Evolutionary conservation across 2,797 vertebrate species (phyloP).

Genomic region (Antennarius maculatus): DNA sequence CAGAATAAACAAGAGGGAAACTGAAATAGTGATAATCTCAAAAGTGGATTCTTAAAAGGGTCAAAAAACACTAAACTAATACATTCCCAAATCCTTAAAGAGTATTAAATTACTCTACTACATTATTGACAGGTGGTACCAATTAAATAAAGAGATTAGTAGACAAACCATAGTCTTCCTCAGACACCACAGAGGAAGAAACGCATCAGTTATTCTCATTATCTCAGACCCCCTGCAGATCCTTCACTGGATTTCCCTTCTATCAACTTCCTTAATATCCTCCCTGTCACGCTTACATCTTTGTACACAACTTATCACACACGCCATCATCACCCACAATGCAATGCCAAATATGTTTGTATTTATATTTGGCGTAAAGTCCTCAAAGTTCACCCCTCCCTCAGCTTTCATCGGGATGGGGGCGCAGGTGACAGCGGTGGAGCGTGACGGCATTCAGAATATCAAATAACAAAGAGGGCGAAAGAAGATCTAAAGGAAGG

Average conservation of each 20-base stretch:
- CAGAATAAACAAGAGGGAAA: background rate
- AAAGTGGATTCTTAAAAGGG: too few relatives aligned
- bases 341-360: background rate
- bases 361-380: slow-evolving; percentile 9
- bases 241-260: slow-evolving; percentile 13
- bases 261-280: background rate
- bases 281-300: slow-evolving; percentile 16
- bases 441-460: slow-evolving; percentile 42
- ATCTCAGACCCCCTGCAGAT: slow-evolving; percentile 2
- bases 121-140: background rate
- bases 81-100: too few relatives aligned
- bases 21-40: background rate
- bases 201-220: background rate
- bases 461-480: slow-evolving; percentile 56
- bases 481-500: slow-evolving; percentile 33
- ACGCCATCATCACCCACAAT: background rate
- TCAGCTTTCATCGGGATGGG: slow-evolving; percentile 44
- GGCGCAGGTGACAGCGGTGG: slow-evolving; percentile 46
- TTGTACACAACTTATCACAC: slow-evolving; percentile 4
- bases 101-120: background rate
- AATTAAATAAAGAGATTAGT: background rate
- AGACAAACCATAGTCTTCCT: background rate
- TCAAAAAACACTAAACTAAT: too few relatives aligned
- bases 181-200: background rate
- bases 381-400: slow-evolving; percentile 27